Evolutionary conservation across 2,113 vertebrate species (phyloP).

Genomic region (Actinemys pallida): DNA sequence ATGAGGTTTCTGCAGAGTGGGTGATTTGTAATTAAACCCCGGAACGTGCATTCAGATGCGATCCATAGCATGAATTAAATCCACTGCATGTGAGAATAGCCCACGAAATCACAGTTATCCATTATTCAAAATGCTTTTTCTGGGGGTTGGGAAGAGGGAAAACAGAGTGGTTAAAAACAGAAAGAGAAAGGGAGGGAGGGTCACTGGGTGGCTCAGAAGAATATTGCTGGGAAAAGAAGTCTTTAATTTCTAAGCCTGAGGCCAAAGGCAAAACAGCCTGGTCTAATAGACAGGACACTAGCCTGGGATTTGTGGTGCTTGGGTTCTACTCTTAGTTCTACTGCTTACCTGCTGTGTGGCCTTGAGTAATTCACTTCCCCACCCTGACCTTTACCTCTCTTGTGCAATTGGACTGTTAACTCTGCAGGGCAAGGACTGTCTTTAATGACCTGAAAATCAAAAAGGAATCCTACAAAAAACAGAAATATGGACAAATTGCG

Average conservation of each 20-base stretch:
- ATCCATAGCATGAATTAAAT: constrained; percentile 22
- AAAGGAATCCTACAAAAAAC: neutral
- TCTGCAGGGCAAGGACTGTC: neutral
- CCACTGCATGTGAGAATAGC: neutral
- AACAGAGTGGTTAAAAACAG: neutral
- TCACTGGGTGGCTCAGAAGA: neutral
- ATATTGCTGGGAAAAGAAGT: neutral
- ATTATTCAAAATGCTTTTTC: neutral
- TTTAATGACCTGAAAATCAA: neutral
- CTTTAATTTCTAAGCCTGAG: neutral
- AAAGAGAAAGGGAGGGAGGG: neutral
- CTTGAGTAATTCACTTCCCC: neutral
- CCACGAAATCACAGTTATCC: constrained; percentile 5
- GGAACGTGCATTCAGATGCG: constrained; percentile 21
- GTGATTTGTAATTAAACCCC: constrained; percentile 24
- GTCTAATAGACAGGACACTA: neutral
- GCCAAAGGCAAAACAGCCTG: neutral
- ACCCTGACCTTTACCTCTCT: neutral
- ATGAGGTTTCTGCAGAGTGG: constrained; percentile 56
- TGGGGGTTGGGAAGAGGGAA: neutral
- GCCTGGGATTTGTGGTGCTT: rapidly evolving
- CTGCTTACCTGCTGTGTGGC: rapidly evolving
- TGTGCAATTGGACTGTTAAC: rapidly evolving
- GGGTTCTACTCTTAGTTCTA: neutral
- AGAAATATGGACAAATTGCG: neutral